Percentiles rank a stretch among this genome's conserved stretches.
Conservation (phyloP, 2,797 vertebrate genomes). For the Myioborus miniatus region DNA sequence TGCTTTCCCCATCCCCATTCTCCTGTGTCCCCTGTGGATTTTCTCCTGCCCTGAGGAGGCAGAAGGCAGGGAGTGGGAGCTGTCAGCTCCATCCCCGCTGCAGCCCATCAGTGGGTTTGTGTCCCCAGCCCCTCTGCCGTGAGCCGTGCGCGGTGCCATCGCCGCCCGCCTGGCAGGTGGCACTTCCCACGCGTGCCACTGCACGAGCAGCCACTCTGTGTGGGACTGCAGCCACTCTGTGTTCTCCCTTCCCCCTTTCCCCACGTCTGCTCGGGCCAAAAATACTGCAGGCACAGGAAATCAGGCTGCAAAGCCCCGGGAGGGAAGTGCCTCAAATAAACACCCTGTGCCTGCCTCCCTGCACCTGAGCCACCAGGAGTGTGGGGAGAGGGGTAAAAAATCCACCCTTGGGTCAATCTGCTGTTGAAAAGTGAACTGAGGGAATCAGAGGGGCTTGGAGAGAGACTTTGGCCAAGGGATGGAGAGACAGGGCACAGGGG, state of each 20-base stretch:
- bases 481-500: background rate
- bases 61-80: accelerated
- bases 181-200: background rate
- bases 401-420: background rate
- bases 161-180: background rate
- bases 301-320: background rate
- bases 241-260: background rate
- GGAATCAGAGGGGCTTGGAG: background rate
- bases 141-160: background rate
- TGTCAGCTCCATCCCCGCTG: background rate
- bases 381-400: background rate
- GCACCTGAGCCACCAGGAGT: background rate
- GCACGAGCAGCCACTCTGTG: background rate
- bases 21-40: accelerated
- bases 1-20: background rate
- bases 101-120: accelerated
- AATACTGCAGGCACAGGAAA: too few relatives aligned
- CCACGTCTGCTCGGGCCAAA: background rate
- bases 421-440: background rate
- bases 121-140: background rate
- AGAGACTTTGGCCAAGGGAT: background rate
- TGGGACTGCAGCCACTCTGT: background rate
- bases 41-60: background rate
- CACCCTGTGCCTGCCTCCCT: background rate
- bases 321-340: background rate